A percentile compares a stretch with the other conserved stretches of the same genome.
phyloP scores from a whole-genome alignment of 2,797 vertebrate genomes.

The Heliangelus exortis region DNA sequence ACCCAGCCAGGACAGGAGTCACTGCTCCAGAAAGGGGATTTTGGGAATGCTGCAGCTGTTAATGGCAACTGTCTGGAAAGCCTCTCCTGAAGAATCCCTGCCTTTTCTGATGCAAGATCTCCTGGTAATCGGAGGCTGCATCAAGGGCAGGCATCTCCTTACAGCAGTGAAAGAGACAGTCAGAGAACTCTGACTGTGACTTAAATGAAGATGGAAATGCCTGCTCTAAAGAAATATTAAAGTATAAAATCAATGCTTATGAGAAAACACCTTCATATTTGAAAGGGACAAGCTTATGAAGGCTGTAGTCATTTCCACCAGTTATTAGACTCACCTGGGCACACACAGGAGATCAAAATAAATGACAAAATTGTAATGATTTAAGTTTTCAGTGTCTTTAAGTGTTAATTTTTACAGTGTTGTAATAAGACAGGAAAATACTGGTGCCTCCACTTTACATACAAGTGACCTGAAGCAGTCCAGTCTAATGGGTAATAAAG shows the following conservation, averaged over 20 bases:
- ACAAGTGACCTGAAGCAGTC: background rate
- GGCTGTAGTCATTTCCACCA: background rate
- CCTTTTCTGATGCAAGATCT: background rate
- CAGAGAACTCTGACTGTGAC: conserved; percentile 19
- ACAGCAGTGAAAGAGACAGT: conserved; percentile 28
- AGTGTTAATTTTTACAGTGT: background rate
- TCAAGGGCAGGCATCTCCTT: background rate
- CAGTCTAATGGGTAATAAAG: conserved; percentile 4
- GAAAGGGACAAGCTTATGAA: background rate
- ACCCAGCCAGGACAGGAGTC: accelerated
- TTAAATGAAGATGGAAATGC: conserved; percentile 41
- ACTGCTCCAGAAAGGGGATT: accelerated
- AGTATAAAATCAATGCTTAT: background rate
- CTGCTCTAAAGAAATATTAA: background rate
- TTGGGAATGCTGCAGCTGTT: background rate
- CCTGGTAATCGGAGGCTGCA: background rate
- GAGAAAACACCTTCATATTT: background rate
- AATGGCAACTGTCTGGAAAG: background rate
- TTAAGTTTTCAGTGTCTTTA: background rate
- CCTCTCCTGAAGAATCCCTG: background rate
- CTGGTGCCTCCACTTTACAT: background rate
- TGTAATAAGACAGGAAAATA: background rate
- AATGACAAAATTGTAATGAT: background rate
- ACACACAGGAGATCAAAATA: background rate
- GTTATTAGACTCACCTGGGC: background rate